Evolutionary conservation across 2,888 invertebrate species (phyloP), one percentile per base, ranked within the genome.

Genomic region (Drosophila fulvimacula): DNA sequence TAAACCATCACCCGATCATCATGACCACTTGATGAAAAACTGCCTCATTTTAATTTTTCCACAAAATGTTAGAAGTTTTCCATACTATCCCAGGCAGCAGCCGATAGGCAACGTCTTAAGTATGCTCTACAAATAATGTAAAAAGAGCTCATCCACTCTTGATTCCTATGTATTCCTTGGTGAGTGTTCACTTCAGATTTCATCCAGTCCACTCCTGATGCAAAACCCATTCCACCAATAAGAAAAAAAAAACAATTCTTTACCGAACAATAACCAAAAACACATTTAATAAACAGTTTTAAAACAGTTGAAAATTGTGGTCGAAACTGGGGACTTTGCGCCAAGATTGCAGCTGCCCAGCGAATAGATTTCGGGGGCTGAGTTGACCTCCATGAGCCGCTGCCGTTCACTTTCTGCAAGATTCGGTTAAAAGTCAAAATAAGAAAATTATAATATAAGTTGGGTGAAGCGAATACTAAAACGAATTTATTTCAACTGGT

Each of bases 251-350:
- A 30, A 27, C 3, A n/a, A 6, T n/a, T 6, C 6, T 27, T 46
- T 10, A 1, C 7, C 10, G 4, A 46, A 10, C 5, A 46, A 30
- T 3, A 30, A 46, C 24, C 46, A 48, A 30, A 11, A 48, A 48
- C 46, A 17, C 46, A 48, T 48, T 48, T 48, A 48, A 48, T 48
- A 17, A 48, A 48, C 46, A 48, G 5, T 27, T 48, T 3, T 11
- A 6, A 11, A 48, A 48, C 46, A 46, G 5, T 27, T 46, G 10
- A 27, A n/a, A 27, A 5, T 30, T 30, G n/a, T 46, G 27, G 27
- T 11, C 6, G 30, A 6, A 2, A 38, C 10, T 5, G 17, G 17
- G 17, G 5, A 17, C 1, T 30, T 17, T 6, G 9, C 1, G n/a
- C 46, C 46, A 30, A 30, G 30, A 11, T 11, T 17, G 6, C 11